Base-by-base conservation (phyloP, 2,797 vertebrate genomes). In the Cercopithecus hamlyni region DNA sequence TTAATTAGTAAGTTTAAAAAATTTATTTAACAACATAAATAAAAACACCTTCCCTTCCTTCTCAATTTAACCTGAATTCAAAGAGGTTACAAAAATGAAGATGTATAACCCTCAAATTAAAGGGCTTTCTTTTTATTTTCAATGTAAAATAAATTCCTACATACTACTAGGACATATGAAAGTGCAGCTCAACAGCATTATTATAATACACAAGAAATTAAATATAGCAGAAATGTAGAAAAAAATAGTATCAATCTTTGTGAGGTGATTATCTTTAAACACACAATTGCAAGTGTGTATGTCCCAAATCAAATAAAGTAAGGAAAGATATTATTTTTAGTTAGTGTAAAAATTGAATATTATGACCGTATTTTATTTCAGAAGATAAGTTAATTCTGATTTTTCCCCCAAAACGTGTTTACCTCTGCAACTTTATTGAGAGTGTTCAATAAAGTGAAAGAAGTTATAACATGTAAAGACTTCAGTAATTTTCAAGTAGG, bases 131-230 rank as follows among this genome's bases (percentile, higher is more conserved):
- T 67, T 95, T 89, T 89, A 61, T 73, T 86, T 86, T 57, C 73
- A 91, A 17, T 92, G 57, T 79, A 90, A 96, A 96, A 95, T 92
- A 73, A 90, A 95, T 48, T 81, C 26, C 48, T 43, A 90, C 33
- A 72, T 33, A 93, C 4, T 36, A 48, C 3, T n/a, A 7, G 57
- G 22, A 80, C 26, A 50, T 58, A 77, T 81, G 17, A 41, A 96
- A 90, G 15, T 90, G 19, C 36, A 88, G 27, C 72, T 72, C 22
- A 88, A 14, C 22, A 24, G 13, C 22, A 80, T 58, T 89, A 50
- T 72, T 79, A 8, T 50, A 79, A 89, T 76, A 76, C 6, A 57
- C 12, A 83, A 85, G 41, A 95, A 96, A 97, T 80, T 76, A 84
- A 92, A 96, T 55, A 88, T 4, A 43, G 17, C 26, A 48, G 33